Base-by-base conservation (phyloP, 2,113 vertebrate genomes). In the Chionodraco myersi region DNA sequence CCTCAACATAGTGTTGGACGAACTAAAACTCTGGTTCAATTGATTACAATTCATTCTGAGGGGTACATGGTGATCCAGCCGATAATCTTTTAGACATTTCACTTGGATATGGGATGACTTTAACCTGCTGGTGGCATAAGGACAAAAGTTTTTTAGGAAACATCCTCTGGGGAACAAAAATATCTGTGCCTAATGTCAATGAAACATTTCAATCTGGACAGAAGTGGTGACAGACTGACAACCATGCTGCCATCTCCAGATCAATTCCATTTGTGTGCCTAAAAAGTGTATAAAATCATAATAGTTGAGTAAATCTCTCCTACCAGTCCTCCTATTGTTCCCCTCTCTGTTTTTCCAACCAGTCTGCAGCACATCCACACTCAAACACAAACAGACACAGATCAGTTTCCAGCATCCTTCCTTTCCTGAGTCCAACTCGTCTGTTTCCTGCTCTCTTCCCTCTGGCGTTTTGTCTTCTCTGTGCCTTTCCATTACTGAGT, bases 361-460 rank as follows among this genome's bases (percentile, higher is more conserved):
- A 30, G 26, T 30, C 56, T 54, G 53, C 58, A 49, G 64, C 69
- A 74, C 68, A 85, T 75, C 70, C 66, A 72, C 68, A 61, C 34
- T 53, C 16, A 56, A 61, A 85, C 74, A 59, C 68, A 77, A 73
- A 83, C 82, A 83, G 44, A 41, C 56, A 52, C 56, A 61, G 54
- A 81, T 89, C 72, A 75, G 59, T 86, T 85, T 82, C 65, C 75
- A 83, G 77, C 62, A 58, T 62, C 77, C 79, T 64, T 91, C 51
- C 15, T 87, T 91, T 90, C 87, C 90, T 90, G 87, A 79, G 51
- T 80, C 72, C 58, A 77, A 26, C 79, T 86, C 51, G 14, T 85
- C 86, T 91, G 88, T 92, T 91, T 91, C 91, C 89, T 90, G 83
- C 83, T 88, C 54, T 79, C 67, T 18, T 82, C 70, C 18, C 68